phyloP scores from a whole-genome alignment of 2,888 invertebrate genomes.

The Ormyrus rosae region DNA sequence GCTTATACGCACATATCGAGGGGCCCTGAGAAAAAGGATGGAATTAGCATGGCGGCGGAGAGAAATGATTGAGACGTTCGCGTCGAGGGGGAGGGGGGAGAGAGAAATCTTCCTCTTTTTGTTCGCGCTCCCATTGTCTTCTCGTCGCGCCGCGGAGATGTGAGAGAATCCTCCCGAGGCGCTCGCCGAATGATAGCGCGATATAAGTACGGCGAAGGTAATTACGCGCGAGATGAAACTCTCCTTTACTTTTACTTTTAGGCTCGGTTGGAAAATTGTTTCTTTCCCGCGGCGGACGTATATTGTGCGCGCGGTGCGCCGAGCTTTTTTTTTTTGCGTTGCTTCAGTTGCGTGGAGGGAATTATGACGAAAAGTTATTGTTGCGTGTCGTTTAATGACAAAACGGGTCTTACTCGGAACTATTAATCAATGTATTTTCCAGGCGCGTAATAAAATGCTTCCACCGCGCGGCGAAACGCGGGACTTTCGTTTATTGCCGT shows the following conservation, averaged over 20 bases:
- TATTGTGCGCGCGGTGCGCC: constrained; percentile 3
- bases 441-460: no score
- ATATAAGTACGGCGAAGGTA: background rate
- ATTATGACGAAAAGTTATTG: background rate
- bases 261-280: no score
- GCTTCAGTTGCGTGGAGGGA: background rate
- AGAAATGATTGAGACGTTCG: constrained; percentile 6
- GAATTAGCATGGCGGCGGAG: constrained; percentile 2
- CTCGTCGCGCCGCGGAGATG: background rate
- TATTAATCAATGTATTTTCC: no score
- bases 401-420: no score
- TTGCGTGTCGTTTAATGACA: no score
- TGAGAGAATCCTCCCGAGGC: constrained; percentile 8
- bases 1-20: background rate
- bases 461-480: no score
- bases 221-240: no score
- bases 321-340: constrained; percentile 35
- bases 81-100: background rate
- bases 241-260: no score
- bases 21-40: constrained; percentile 18
- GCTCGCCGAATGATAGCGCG: background rate
- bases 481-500: no score
- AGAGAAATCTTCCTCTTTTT: background rate
- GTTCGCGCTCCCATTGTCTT: background rate
- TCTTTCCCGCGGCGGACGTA: background rate